Conservation (phyloP, 2,113 vertebrate genomes). For the Anhinga rufa region DNA sequence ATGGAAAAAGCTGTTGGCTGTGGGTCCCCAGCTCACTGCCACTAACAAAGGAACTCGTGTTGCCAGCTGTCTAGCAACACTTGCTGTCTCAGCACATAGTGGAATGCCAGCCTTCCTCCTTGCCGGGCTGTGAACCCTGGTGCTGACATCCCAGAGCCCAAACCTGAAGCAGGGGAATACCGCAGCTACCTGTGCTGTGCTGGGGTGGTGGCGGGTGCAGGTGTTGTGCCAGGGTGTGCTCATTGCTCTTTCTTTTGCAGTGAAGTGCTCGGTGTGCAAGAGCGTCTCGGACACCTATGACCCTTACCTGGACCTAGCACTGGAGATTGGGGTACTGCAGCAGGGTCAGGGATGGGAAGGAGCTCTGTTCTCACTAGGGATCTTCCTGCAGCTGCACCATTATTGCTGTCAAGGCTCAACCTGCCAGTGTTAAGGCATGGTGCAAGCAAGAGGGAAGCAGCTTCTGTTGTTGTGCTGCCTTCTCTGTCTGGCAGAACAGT, state of each 20-base stretch:
- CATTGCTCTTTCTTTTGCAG: slow-evolving; percentile 67
- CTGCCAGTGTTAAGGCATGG: accelerated
- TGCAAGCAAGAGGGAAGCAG: neutral
- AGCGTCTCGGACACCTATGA: slow-evolving; percentile 94
- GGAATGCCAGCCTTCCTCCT: neutral
- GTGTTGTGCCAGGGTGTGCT: neutral
- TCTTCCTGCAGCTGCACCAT: neutral
- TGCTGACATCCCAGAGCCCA: neutral
- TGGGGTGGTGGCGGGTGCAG: neutral
- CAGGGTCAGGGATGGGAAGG: neutral
- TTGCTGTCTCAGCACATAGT: neutral
- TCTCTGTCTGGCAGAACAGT: neutral
- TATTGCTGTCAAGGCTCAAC: neutral
- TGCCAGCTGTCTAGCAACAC: neutral
- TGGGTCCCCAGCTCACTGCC: neutral
- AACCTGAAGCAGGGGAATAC: accelerated
- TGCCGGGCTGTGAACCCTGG: neutral
- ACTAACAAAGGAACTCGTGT: neutral
- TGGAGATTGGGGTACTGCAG: slow-evolving; percentile 86
- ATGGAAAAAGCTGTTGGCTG: neutral
- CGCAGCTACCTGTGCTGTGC: neutral
- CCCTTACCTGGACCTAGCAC: slow-evolving; percentile 89
- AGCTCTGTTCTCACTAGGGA: accelerated
- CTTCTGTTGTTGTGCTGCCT: neutral
- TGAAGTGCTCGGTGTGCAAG: slow-evolving; percentile 91